phyloP scores from a whole-genome alignment of 2,797 vertebrate genomes.

The Ambastaia sidthimunki region DNA sequence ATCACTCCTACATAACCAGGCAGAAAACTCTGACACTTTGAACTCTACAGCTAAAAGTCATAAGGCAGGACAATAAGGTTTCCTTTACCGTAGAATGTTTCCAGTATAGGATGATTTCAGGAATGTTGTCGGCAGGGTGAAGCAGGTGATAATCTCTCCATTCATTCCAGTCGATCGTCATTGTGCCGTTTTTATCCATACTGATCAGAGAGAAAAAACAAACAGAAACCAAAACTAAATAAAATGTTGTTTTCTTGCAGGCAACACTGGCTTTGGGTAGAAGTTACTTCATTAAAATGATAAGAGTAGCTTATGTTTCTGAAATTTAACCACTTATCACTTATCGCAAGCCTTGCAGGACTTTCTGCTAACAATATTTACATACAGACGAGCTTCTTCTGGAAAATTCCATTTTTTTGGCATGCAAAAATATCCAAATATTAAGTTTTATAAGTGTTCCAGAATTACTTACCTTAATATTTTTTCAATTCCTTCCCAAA shows the following conservation, averaged over 20 bases:
- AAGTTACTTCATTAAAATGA: background rate
- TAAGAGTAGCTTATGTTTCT: slow-evolving; percentile 19
- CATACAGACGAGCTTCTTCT: background rate
- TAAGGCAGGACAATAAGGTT: background rate
- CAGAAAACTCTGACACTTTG: background rate
- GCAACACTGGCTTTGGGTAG: background rate
- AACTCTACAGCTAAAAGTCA: background rate
- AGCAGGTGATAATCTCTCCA: slow-evolving; percentile 95
- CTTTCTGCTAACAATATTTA: background rate
- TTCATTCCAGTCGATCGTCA: slow-evolving; percentile 98
- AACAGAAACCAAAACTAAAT: background rate
- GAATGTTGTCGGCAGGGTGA: slow-evolving; percentile 93
- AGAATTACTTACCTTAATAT: background rate
- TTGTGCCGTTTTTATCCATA: slow-evolving; percentile 97
- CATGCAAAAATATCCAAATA: slow-evolving; percentile 15
- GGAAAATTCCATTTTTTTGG: background rate
- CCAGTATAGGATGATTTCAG: slow-evolving; percentile 98
- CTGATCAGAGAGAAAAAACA: slow-evolving; percentile 68
- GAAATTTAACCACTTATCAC: background rate
- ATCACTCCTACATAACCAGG: background rate
- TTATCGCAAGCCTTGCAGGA: background rate
- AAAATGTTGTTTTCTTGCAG: background rate
- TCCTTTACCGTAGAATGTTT: slow-evolving; percentile 93
- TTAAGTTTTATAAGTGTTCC: background rate
- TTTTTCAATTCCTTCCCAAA: background rate